Evolutionary conservation across 2,797 vertebrate species (phyloP).

Genomic region (Typhlichthys eigenmanni): DNA sequence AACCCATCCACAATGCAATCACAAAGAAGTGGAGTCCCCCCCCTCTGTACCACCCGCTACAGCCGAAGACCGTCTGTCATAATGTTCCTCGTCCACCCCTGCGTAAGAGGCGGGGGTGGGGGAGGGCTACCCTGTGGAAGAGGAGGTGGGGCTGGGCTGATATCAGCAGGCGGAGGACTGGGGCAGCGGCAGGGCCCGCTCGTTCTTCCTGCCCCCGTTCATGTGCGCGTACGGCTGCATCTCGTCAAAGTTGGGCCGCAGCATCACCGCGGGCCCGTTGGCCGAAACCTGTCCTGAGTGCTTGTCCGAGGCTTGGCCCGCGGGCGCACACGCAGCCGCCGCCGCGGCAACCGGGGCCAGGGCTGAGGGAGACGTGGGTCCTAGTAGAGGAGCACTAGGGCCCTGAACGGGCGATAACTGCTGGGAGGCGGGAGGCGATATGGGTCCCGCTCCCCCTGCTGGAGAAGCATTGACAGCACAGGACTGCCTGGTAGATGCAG

Average conservation of each 20-base stretch:
- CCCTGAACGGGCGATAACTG: constrained; percentile 76
- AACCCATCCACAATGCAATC: constrained; percentile 30
- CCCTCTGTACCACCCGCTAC: background rate
- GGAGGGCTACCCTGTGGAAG: constrained; percentile 8
- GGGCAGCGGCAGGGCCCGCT: constrained; percentile 91
- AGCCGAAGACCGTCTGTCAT: constrained; percentile 49
- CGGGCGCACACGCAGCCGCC: constrained; percentile 48
- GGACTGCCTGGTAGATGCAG: constrained; percentile 85
- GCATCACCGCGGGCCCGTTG: constrained; percentile 87
- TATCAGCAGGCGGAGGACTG: constrained; percentile 99
- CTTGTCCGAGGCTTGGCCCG: constrained; percentile 78
- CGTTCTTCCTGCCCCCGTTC: constrained; percentile 96
- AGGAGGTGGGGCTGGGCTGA: constrained; percentile 42
- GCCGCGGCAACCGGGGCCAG: constrained; percentile 55
- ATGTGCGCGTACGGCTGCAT: constrained; percentile 96
- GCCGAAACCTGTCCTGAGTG: constrained; percentile 88
- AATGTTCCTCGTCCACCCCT: constrained; percentile 60
- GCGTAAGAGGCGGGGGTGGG: constrained; percentile 52
- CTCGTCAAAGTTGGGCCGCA: constrained; percentile 91
- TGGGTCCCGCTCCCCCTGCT: constrained; percentile 50
- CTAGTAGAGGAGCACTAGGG: constrained; percentile 64
- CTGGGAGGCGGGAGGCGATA: constrained; percentile 78
- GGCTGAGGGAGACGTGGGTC: constrained; percentile 58
- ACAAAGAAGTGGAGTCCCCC: constrained; percentile 42
- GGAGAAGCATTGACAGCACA: constrained; percentile 44